Percentiles rank a stretch among this genome's conserved stretches.
Conservation (phyloP, 2,797 vertebrate species). For the Silurus aristotelis region DNA sequence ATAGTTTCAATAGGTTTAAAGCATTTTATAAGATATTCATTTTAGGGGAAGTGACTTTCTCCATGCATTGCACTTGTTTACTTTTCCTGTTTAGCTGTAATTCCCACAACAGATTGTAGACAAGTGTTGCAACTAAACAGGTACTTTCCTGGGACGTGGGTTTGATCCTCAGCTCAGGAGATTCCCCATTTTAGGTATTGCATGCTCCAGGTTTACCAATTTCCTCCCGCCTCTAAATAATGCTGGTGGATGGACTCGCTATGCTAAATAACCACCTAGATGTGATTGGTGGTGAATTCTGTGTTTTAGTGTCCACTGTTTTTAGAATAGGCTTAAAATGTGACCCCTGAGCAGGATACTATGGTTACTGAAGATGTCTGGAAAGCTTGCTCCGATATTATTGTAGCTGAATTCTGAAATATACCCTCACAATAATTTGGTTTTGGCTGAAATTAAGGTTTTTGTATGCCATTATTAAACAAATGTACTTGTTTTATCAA, state of each 20-base stretch:
- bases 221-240: not conserved
- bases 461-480: not conserved
- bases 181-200: not conserved
- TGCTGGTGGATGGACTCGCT: not conserved
- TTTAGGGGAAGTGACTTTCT: not conserved
- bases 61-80: not conserved
- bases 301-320: not conserved
- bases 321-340: not conserved
- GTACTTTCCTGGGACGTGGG: not conserved
- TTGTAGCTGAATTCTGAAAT: not conserved
- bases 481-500: not conserved
- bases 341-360: not conserved
- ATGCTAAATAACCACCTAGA: not conserved
- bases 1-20: constrained; percentile 66
- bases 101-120: too few species aligned
- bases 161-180: not conserved
- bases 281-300: not conserved
- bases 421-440: not conserved
- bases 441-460: not conserved
- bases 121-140: too few species aligned
- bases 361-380: not conserved
- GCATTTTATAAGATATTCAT: not conserved
- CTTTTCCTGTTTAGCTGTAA: too few species aligned
- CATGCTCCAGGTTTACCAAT: not conserved
- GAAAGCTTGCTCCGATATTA: not conserved